Percentiles rank a stretch among this genome's conserved stretches.
phyloP scores from a whole-genome alignment of 2,797 vertebrate species.

The Odontamblyopus rebecca region DNA sequence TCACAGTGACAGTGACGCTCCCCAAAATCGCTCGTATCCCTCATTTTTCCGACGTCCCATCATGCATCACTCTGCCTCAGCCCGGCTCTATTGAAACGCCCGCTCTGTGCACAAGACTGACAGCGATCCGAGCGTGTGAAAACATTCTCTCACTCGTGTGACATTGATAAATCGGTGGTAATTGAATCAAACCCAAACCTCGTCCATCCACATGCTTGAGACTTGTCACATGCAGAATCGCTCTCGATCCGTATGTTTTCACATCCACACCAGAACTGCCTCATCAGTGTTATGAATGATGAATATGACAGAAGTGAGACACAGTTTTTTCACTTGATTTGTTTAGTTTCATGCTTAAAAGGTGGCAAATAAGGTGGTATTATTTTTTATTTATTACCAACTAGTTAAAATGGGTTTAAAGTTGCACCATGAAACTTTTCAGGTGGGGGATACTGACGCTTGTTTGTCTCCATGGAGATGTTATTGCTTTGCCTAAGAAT shows the following conservation, averaged over 20 bases:
- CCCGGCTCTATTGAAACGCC: not conserved
- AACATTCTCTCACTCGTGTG: slow-evolving; percentile 5
- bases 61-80: not conserved
- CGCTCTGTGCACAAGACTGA: not conserved
- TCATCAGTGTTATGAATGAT: not conserved
- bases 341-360: not conserved
- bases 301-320: not conserved
- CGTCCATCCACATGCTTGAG: not conserved
- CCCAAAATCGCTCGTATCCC: not conserved
- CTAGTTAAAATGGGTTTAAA: no score
- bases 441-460: no score
- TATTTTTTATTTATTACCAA: rapidly evolving
- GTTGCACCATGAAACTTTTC: no score
- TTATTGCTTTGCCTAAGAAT: no score
- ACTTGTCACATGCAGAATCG: not conserved
- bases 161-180: not conserved
- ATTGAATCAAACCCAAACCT: slow-evolving; percentile 2
- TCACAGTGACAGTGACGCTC: not conserved
- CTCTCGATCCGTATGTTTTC: not conserved
- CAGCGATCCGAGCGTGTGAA: not conserved
- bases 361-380: no score
- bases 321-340: not conserved
- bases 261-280: not conserved
- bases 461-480: no score
- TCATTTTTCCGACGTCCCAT: not conserved